These are phyloP conservation scores for Ischnura elegans DNA, from an alignment of 2,888 invertebrate species.

Conservation along the genomic window DNA sequence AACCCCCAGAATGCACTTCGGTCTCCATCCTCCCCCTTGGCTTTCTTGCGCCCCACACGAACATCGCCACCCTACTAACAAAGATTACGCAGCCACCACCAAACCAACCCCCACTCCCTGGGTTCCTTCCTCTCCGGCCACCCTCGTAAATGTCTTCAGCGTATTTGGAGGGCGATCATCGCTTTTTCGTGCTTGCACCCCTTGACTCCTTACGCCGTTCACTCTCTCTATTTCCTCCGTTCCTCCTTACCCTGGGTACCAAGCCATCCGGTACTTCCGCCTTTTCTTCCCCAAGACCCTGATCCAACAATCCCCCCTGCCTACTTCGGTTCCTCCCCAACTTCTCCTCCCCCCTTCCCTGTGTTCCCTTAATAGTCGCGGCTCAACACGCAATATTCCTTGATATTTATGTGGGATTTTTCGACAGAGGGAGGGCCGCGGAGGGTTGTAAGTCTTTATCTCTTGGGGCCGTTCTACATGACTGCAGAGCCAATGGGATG, in stretches of 20 bases:
- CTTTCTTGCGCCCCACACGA: background rate
- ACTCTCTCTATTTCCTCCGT: background rate
- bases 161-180: constrained; percentile 51
- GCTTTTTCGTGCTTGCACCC: constrained; percentile 26
- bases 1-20: background rate
- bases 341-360: background rate
- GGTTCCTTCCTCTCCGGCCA: background rate
- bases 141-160: constrained; percentile 48
- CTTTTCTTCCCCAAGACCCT: background rate
- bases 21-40: background rate
- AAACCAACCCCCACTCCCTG: background rate
- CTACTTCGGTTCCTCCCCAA: background rate
- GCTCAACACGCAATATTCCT: constrained; percentile 58
- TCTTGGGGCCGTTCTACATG: constrained; percentile 9
- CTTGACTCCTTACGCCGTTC: constrained; percentile 22
- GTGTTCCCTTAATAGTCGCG: constrained; percentile 26
- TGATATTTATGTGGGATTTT: background rate
- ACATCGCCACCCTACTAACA: background rate
- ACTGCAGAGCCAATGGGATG: constrained; percentile 20
- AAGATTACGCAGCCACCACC: too few species aligned
- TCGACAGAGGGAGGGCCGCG: background rate
- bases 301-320: background rate
- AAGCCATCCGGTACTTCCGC: background rate
- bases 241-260: background rate
- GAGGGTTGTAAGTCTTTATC: background rate